Evolutionary conservation across 2,113 vertebrate genomes (phyloP), one percentile per base, ranked within the genome.

Genomic region (Mola mola): DNA sequence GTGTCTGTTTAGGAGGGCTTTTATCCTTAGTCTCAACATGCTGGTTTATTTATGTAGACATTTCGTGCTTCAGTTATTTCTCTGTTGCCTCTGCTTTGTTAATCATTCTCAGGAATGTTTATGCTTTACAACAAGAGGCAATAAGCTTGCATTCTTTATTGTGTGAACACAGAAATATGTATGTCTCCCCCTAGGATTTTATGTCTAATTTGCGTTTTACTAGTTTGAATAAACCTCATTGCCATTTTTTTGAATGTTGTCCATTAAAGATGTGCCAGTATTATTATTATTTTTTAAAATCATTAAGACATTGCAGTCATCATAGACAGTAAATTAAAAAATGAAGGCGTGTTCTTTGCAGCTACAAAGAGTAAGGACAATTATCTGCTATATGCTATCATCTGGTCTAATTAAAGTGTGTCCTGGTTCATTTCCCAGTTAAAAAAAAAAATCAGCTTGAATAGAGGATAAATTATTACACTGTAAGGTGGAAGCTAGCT

Each of bases 41-140:
- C 61, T 70, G 76, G 33, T 80, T 78, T 64, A 73, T 75, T 75
- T 41, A 60, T 82, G 62, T 36, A 19, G 44, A 79, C 72, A 57
- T 60, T 65, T 60, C 60, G 8, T 29, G 67, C 59, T 66, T 70
- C 31, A 36, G 31, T 51, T 61, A 43, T 60, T 66, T 51, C 33
- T 59, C 51, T 42, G 11, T 46, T 66, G 21, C 33, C 24, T 64
- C 22, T 38, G 22, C 47, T 62, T 58, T 66, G 28, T 76, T 79
- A 61, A 48, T 60, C 16, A 17, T 58, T 50, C 56, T 66, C 16
- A 56, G 28, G 12, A 19, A 31, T 74, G 20, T 47, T 60, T 51
- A 16, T 33, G 16, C 13, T 56, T 64, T 46, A 28, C 34, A 26
- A 40, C 29, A 40, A 49, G 43, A 22, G 33, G 15, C 52, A 56